phyloP scores from a whole-genome alignment of 2,113 vertebrate species.

The Halcyon senegalensis region DNA sequence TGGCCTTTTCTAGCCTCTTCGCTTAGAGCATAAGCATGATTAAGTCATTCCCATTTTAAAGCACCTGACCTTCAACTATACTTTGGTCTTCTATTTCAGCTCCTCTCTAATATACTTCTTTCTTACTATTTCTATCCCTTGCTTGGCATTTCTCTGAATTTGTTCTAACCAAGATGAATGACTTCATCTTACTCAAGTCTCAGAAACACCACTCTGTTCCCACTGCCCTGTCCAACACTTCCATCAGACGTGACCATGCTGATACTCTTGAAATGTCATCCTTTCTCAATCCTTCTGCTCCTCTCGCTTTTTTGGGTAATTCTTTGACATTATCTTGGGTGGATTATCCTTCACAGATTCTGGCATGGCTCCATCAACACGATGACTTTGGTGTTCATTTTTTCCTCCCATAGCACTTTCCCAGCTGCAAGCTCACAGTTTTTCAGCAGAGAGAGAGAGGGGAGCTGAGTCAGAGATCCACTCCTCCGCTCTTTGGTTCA shows the following conservation, averaged over 20 bases:
- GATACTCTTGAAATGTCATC: neutral
- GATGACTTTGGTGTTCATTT: neutral
- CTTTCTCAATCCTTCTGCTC: neutral
- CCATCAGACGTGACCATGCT: neutral
- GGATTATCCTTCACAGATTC: neutral
- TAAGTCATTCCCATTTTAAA: neutral
- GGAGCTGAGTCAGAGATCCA: slow-evolving; percentile 34
- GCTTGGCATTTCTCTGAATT: slow-evolving; percentile 23
- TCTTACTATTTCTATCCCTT: neutral
- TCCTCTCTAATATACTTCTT: neutral
- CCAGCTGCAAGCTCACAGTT: slow-evolving; percentile 19
- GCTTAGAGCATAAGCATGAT: neutral
- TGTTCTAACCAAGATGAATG: slow-evolving; percentile 5
- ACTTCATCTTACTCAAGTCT: neutral
- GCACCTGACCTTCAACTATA: neutral
- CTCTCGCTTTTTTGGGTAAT: neutral
- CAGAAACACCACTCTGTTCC: neutral
- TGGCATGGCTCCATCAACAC: neutral
- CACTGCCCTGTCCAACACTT: neutral
- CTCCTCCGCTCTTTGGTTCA: neutral
- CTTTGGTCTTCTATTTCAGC: neutral
- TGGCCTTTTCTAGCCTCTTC: neutral
- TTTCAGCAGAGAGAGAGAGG: neutral
- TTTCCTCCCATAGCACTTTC: neutral
- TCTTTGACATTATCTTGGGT: neutral